Base-by-base conservation (phyloP, 2,888 invertebrate species). In the Agrotis segetum region DNA sequence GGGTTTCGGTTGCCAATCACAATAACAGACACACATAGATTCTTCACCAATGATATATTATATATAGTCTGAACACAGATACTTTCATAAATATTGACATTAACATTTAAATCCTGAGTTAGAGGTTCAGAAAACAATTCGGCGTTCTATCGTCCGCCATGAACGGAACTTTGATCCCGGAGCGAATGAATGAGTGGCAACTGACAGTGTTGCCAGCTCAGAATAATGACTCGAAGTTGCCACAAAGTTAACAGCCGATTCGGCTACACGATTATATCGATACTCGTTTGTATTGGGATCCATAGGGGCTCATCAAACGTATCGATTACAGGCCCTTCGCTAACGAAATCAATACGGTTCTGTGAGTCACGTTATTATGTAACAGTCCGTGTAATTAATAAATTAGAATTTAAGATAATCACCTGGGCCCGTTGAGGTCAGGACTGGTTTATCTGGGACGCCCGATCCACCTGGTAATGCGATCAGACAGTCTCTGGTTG, bases 291-390 rank as follows among this genome's bases (percentile, higher is more conserved):
- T 52, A 24, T 24, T 24, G 24, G 13, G 29, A 74, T 56, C 62
- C 63, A 62, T 79, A 62, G 63, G 58, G 67, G 52, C 67, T 81
- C 49, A 14, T 55, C 49, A 81, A 66, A 75, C 14, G 49, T 75
- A 75, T 81, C 76, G 76, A 75, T 50, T 81, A 49, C 76, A 40
- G 47, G 29, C n/a, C 24, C 49, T 16, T 49, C 67, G 21, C 16
- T 73, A 17, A 52, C 49, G 59, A 75, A 81, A 81, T 75, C 81
- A 52, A 75, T 24, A 66, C 53, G 49, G 44, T 59, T 66, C 34
- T 81, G 49, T 55, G 34, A 65, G 29, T 21, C 46, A 19, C 4
- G 59, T 75, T 49, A 14, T 49, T 19, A 66, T 24, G 53, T 46
- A 5, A 60, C 24, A 13, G 29, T 21, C 13, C 24, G 50, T 64